These are phyloP conservation scores for Phalangium opilio DNA, from an alignment of 2,888 invertebrate genomes.

Conservation along the genomic window DNA sequence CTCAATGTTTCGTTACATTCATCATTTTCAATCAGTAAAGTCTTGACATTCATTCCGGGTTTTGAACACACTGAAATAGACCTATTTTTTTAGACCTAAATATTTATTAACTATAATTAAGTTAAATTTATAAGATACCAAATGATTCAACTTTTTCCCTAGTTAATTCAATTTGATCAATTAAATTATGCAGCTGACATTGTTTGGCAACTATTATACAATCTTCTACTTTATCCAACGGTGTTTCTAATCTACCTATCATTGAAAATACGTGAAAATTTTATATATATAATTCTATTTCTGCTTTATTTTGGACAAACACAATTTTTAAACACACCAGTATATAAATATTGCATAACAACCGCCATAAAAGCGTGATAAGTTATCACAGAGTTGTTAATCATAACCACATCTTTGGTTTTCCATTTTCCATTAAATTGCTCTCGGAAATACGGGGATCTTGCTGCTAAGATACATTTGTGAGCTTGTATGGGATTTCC, in stretches of 20 bases:
- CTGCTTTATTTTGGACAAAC: background rate
- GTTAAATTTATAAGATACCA: conserved; percentile 20
- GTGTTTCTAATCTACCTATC: conserved; percentile 30
- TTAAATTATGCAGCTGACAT: conserved; percentile 30
- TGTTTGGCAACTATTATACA: conserved; percentile 32
- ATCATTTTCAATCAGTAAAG: conserved; percentile 25
- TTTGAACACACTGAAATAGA: conserved; percentile 24
- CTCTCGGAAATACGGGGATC: conserved; percentile 33
- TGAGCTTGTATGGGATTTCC: conserved; percentile 32
- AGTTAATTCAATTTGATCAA: conserved; percentile 27
- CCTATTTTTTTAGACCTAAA: no score
- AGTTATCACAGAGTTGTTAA: conserved; percentile 25
- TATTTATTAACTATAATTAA: no score
- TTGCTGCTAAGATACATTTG: conserved; percentile 32
- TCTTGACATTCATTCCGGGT: conserved; percentile 32
- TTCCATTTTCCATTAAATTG: conserved; percentile 25
- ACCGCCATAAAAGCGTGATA: conserved; percentile 32
- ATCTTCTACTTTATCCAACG: conserved; percentile 30
- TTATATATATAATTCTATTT: background rate
- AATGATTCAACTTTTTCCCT: conserved; percentile 30
- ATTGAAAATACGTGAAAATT: background rate
- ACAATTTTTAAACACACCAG: conserved; percentile 27
- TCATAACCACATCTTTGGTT: background rate
- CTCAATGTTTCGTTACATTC: background rate
- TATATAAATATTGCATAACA: conserved; percentile 33